Conservation (phyloP, 2,888 invertebrate species). For the Rhagium mordax region DNA sequence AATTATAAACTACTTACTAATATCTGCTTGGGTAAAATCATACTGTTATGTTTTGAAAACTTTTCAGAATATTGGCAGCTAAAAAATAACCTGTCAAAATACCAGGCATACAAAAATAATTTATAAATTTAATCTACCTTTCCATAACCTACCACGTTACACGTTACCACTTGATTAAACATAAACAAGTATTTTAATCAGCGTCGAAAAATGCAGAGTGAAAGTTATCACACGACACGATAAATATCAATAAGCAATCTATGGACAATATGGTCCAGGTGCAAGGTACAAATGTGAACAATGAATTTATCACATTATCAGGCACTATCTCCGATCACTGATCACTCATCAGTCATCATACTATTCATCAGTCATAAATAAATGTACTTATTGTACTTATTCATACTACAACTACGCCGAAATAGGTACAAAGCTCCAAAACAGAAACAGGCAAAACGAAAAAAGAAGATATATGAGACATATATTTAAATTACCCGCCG, state of each 20-base stretch:
- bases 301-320: background rate
- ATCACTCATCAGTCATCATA: too few species aligned
- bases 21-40: conserved; percentile 40
- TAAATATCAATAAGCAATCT: too few species aligned
- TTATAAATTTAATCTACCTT: conserved; percentile 18
- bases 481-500: too few species aligned
- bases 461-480: too few species aligned
- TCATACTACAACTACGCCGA: too few species aligned
- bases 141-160: conserved; percentile 26
- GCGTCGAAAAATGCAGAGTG: background rate
- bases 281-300: background rate
- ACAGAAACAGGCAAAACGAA: too few species aligned
- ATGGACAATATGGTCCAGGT: background rate
- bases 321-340: too few species aligned
- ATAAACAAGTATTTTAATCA: conserved; percentile 35
- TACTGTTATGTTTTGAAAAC: background rate
- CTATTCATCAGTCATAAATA: too few species aligned
- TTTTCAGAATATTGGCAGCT: conserved; percentile 12
- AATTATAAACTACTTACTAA: conserved; percentile 34
- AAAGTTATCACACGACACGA: background rate
- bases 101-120: background rate
- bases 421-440: too few species aligned
- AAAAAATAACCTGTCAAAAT: background rate
- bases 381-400: too few species aligned
- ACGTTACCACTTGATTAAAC: conserved; percentile 33